Evolutionary conservation across 2,113 vertebrate genomes (phyloP), one percentile per base, ranked within the genome.

Genomic region (Nycticryphes semicollaris): DNA sequence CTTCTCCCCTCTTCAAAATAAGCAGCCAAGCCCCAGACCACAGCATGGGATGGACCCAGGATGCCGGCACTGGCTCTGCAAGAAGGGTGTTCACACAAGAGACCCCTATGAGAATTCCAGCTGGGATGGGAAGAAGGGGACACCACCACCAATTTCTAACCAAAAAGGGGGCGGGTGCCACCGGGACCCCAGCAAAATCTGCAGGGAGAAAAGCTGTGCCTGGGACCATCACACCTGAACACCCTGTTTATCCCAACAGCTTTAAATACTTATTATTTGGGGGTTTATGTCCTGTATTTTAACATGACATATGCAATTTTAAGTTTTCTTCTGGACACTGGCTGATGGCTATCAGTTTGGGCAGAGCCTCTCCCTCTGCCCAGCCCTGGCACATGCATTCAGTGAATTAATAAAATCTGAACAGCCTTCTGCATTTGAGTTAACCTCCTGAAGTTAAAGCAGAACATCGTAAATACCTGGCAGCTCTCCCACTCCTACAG

Each of bases 161-260:
- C 0, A 1, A 74, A 93, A 90, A 24, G 8, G 2, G 5, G 2
- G 2, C 0, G 0, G 24, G 54, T 12, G 72, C 62, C 39, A 2
- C 37, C 1, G 0, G 54, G 37, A 60, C 3, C 10, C 62, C 8
- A 9, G 63, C 59, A 77, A 37, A 62, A 14, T n/a, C 15, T 35
- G 64, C 31, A 3, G 2, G 4, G 57, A 60, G 47, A 22, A 62
- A 39, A 76, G 53, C 11, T 0, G 3, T 0, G 48, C 25, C 33
- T 12, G 1, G 7, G 50, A 57, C 5, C 1, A 28, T 48, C 77
- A 56, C 84, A 89, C 79, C 67, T n/a, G 27, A 11, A 14, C 3
- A 30, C 4, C 13, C 13, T 72, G 35, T 31, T 87, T 20, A 53
- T 25, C 62, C 53, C 15, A 45, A 51, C 0, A 78, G 62, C 66